Percentiles rank a stretch among this genome's conserved stretches.
Evolutionary conservation across 2,888 invertebrate genomes (phyloP).

Genomic region (Sminthurides aquaticus): DNA sequence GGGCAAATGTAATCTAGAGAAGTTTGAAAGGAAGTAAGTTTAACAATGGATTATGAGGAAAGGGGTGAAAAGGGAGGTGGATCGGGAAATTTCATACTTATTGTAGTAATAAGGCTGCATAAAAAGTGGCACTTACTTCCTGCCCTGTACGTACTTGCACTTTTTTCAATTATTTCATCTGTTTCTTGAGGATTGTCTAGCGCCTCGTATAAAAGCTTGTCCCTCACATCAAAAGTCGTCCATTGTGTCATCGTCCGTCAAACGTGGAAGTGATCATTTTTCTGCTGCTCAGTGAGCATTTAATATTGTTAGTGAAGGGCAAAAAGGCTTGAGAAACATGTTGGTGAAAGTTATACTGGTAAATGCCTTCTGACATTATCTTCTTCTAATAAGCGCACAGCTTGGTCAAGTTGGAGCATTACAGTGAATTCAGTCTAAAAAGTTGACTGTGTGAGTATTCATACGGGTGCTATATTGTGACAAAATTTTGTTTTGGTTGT

Average conservation of each 20-base stretch:
- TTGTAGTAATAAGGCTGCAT: too few species aligned
- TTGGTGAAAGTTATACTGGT: conserved; percentile 18
- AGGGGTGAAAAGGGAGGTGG: too few species aligned
- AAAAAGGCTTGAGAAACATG: not conserved
- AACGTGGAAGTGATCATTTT: not conserved
- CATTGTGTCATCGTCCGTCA: conserved; percentile 11
- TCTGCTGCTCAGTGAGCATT: not conserved
- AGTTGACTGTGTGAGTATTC: too few species aligned
- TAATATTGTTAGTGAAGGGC: not conserved
- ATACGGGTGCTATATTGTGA: too few species aligned
- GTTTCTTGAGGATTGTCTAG: too few species aligned
- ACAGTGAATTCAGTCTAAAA: not conserved
- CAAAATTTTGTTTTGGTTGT: not conserved
- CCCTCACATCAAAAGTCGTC: not conserved
- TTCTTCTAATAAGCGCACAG: not conserved
- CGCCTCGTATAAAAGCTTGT: not conserved
- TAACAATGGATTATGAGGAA: too few species aligned
- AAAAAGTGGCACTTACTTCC: too few species aligned
- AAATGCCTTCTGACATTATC: not conserved
- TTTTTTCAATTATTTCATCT: too few species aligned
- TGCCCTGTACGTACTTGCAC: not conserved
- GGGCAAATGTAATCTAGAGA: too few species aligned
- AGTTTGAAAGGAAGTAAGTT: too few species aligned
- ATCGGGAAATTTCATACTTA: too few species aligned
- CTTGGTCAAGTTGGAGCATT: not conserved